phyloP scores from a whole-genome alignment of 2,797 vertebrate species.

The Acridotheres tristis region DNA sequence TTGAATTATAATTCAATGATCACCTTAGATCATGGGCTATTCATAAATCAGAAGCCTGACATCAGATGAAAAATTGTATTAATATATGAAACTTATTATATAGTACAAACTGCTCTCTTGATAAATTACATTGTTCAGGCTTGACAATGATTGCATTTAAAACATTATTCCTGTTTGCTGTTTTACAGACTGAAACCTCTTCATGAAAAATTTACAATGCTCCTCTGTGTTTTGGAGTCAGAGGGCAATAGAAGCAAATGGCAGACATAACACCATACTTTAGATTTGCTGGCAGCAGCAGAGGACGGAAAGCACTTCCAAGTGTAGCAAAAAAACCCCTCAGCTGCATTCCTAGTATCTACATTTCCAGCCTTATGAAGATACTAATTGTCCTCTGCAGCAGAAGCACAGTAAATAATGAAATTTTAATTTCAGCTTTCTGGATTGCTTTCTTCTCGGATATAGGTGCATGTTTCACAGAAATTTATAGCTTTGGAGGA shows the following conservation, averaged over 20 bases:
- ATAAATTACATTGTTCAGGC: constrained; percentile 99
- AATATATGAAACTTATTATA: constrained; percentile 99
- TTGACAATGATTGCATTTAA: constrained; percentile 99
- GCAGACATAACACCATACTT: constrained; percentile 83
- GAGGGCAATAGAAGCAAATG: constrained; percentile 87
- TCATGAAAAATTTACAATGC: constrained; percentile 98
- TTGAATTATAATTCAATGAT: constrained; percentile 99
- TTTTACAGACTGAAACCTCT: constrained; percentile 89
- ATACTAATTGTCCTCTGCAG: constrained; percentile 93
- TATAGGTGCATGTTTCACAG: constrained; percentile 87
- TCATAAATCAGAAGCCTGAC: constrained; percentile 99
- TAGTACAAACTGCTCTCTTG: constrained; percentile 99
- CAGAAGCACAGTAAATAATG: constrained; percentile 92
- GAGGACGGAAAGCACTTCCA: constrained; percentile 73
- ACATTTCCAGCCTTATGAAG: constrained; percentile 87
- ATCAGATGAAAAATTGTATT: constrained; percentile 99
- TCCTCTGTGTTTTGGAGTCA: constrained; percentile 85
- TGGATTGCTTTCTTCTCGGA: constrained; percentile 81
- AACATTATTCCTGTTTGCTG: constrained; percentile 99
- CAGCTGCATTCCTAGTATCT: constrained; percentile 67
- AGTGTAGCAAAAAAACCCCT: constrained; percentile 61
- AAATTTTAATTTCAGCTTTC: constrained; percentile 94
- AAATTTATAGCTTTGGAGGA: constrained; percentile 82
- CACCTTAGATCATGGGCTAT: constrained; percentile 98
- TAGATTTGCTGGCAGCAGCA: constrained; percentile 78